These are phyloP conservation scores for Murina feae DNA, from an alignment of 2,113 vertebrate species.

Conservation along the genomic window DNA sequence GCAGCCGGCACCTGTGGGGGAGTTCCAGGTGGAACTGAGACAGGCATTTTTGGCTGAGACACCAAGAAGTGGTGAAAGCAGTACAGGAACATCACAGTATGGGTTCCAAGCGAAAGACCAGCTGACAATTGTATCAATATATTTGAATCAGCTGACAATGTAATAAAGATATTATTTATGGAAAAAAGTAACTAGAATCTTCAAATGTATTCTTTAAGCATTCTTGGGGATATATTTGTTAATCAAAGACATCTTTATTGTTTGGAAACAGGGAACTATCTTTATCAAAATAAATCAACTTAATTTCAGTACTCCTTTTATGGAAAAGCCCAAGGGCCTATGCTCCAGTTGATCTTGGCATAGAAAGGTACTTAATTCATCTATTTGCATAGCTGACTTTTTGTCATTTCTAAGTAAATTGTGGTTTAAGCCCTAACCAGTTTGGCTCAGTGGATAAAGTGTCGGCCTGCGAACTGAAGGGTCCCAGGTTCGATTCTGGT, in stretches of 20 bases:
- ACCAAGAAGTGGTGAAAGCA: constrained; percentile 33
- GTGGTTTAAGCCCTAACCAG: no score
- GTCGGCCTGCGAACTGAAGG: no score
- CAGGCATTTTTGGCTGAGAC: constrained; percentile 50
- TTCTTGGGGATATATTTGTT: constrained; percentile 15
- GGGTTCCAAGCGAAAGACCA: not conserved
- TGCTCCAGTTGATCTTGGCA: constrained; percentile 7
- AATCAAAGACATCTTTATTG: constrained; percentile 33
- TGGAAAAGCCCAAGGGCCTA: constrained; percentile 3
- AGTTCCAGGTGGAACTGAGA: constrained; percentile 45
- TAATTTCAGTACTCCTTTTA: constrained; percentile 33
- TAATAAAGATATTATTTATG: not conserved
- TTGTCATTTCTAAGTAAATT: not conserved
- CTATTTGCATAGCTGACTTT: not conserved
- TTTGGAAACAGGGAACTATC: constrained; percentile 46
- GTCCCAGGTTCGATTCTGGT: no score
- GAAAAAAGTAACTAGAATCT: not conserved
- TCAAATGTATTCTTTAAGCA: constrained; percentile 4
- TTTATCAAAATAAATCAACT: constrained; percentile 66
- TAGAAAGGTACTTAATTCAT: constrained; percentile 46
- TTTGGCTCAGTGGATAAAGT: no score
- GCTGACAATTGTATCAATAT: not conserved
- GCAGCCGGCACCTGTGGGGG: constrained; percentile 19
- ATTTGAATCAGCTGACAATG: not conserved
- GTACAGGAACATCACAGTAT: not conserved